Evolutionary conservation across 2,888 invertebrate genomes (phyloP).

Genomic region (Drosophila fungiperda): DNA sequence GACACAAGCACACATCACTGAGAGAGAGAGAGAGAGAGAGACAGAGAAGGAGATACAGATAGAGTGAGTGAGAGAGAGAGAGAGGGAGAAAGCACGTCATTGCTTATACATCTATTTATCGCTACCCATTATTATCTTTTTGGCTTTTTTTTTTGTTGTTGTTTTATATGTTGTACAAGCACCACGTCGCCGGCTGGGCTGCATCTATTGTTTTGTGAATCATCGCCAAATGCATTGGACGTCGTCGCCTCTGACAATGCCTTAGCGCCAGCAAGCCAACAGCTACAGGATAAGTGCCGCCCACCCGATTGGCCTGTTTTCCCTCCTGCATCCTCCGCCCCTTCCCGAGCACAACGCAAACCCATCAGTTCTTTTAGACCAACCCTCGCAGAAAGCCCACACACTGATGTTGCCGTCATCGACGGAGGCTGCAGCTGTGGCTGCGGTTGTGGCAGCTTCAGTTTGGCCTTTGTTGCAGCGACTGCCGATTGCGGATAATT

Average conservation of each 20-base stretch:
- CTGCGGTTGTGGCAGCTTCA: conserved; percentile 22
- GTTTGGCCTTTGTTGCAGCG: conserved; percentile 39
- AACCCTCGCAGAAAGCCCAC: conserved; percentile 10
- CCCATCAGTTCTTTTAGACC: not conserved
- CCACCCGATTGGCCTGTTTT: not conserved
- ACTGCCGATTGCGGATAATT: conserved; percentile 51
- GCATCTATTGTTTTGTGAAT: conserved; percentile 74
- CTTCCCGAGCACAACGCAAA: not conserved
- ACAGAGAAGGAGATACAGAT: not conserved
- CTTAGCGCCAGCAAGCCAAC: conserved; percentile 31
- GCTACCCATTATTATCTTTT: conserved; percentile 50
- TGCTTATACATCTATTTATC: conserved; percentile 67
- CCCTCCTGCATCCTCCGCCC: not conserved
- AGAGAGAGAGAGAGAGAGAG: not conserved
- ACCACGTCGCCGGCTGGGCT: conserved; percentile 41
- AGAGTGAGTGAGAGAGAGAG: not conserved
- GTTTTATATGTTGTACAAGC: not conserved
- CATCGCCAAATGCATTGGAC: conserved; percentile 70
- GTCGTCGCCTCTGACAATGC: conserved; percentile 58
- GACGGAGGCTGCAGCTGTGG: conserved; percentile 19
- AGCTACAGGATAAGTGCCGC: conserved; percentile 53
- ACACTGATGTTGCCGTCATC: conserved; percentile 30
- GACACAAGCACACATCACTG: conserved; percentile 19
- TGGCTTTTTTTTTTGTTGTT: not conserved
- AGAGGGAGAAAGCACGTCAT: conserved; percentile 20